Evolutionary conservation across 2,113 vertebrate genomes (phyloP).

Genomic region (Telmatochromis sp.): DNA sequence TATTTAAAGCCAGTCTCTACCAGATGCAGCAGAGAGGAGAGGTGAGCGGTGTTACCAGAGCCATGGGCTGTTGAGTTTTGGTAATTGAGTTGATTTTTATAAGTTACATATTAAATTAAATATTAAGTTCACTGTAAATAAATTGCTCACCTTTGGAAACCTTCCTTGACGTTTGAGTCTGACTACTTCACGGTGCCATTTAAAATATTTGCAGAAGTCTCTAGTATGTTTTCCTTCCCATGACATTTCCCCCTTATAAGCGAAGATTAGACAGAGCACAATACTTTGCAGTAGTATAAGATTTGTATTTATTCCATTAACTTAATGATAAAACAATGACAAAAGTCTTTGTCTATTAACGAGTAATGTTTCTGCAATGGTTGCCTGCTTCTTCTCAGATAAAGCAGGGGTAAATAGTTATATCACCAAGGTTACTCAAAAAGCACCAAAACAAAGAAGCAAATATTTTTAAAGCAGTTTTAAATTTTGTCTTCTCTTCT

Average conservation of each 20-base stretch:
- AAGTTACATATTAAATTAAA: neutral
- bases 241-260: neutral
- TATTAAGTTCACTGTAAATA: neutral
- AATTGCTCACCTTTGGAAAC: neutral
- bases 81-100: too few relatives aligned
- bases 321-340: neutral
- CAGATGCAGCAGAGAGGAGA: neutral
- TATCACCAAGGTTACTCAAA: neutral
- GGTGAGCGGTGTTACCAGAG: fast-evolving
- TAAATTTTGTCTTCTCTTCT: neutral
- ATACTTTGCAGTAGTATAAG: neutral
- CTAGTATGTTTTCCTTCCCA: fast-evolving
- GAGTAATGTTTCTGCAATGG: neutral
- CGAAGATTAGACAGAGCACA: neutral
- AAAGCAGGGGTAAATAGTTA: neutral
- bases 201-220: neutral
- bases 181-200: neutral
- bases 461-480: neutral
- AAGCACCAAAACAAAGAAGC: neutral
- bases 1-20: neutral
- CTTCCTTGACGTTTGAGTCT: neutral
- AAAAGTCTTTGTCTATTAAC: neutral
- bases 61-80: too few relatives aligned
- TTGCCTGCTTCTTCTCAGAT: neutral
- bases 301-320: neutral